A percentile compares a stretch with the other conserved stretches of the same genome.
Evolutionary conservation across 2,113 vertebrate genomes (phyloP).

Genomic region (Lutjanus erythropterus): DNA sequence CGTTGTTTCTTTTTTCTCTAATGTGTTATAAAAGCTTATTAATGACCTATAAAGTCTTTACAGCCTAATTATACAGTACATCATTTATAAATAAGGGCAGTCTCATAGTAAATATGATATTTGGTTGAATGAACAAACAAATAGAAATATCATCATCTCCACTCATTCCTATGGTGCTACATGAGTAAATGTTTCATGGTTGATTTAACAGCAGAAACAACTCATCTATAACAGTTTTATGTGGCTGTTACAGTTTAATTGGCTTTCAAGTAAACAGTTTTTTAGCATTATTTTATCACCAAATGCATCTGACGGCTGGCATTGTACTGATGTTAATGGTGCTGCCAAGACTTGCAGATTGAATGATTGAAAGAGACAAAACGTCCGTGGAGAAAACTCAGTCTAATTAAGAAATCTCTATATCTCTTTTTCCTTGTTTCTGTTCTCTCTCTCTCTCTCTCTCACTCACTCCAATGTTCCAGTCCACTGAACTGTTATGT

Average conservation of each 20-base stretch:
- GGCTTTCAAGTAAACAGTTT: constrained; percentile 17
- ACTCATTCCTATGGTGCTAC: background rate
- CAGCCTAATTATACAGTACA: no score
- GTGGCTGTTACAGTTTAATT: constrained; percentile 35
- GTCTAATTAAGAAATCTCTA: constrained; percentile 40
- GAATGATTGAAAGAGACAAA: constrained; percentile 26
- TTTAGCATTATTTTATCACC: background rate
- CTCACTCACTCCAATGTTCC: constrained; percentile 37
- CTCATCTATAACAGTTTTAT: constrained; percentile 17
- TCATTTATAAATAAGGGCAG: no score
- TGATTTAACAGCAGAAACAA: constrained; percentile 22
- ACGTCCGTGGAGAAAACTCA: constrained; percentile 26
- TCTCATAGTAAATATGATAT: no score
- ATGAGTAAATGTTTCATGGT: constrained; percentile 12
- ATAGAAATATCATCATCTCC: background rate
- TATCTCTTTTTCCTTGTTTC: background rate
- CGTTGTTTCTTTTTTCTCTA: no score
- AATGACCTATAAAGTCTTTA: no score
- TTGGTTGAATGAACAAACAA: background rate
- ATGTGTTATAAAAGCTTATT: no score
- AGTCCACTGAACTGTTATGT: constrained; percentile 46
- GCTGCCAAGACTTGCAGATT: constrained; percentile 10
- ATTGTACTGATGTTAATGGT: constrained; percentile 9
- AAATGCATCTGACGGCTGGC: background rate
- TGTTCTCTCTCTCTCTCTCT: constrained; percentile 1